These are phyloP conservation scores for Athrips mouffetella DNA, from an alignment of 2,888 invertebrate species.

Conservation along the genomic window DNA sequence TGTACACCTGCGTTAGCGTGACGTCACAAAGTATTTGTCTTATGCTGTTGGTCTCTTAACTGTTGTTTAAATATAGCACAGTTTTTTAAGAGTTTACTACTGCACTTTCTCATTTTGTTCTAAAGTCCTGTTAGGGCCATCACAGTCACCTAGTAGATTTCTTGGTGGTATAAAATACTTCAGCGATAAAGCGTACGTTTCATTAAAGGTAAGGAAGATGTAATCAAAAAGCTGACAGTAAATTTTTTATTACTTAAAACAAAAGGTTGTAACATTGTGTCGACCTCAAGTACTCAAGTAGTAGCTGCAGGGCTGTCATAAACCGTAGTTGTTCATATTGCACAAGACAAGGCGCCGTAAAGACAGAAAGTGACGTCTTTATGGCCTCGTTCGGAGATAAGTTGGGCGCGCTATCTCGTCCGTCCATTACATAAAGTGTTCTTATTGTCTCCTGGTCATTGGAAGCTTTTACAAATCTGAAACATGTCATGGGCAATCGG, in stretches of 20 bases:
- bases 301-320: slow-evolving; percentile 22
- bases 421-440: slow-evolving; percentile 65
- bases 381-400: slow-evolving; percentile 60
- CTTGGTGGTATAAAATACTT: too few species aligned
- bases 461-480: slow-evolving; percentile 4
- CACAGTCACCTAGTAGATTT: too few species aligned
- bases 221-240: background rate
- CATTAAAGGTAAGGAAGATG: too few species aligned
- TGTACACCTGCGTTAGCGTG: slow-evolving; percentile 1
- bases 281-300: slow-evolving; percentile 12
- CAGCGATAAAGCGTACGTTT: too few species aligned
- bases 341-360: slow-evolving; percentile 59
- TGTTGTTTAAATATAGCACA: background rate
- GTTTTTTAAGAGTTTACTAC: too few species aligned
- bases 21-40: background rate
- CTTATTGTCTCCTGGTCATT: slow-evolving; percentile 45
- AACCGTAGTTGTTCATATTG: slow-evolving; percentile 34
- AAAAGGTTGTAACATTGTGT: slow-evolving; percentile 4
- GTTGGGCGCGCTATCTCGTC: slow-evolving; percentile 54
- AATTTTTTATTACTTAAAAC: slow-evolving; percentile 2
- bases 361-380: slow-evolving; percentile 58
- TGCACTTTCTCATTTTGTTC: too few species aligned
- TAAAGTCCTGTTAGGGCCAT: too few species aligned
- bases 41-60: background rate
- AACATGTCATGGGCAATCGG: background rate